phyloP scores from a whole-genome alignment of 2,113 vertebrate genomes.

The Rhinopomastus cyanomelas region DNA sequence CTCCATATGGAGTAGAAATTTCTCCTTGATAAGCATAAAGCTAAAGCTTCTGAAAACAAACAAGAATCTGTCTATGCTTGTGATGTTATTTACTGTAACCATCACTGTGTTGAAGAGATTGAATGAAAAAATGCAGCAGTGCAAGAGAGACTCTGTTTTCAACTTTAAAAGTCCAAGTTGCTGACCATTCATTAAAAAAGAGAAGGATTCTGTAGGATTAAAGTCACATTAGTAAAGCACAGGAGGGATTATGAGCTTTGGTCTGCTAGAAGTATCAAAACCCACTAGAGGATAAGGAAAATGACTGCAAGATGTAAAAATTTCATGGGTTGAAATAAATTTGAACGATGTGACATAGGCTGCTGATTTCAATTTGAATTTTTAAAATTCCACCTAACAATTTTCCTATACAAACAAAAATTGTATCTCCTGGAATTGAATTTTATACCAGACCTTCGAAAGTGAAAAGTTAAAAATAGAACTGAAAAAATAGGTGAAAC shows the following conservation, averaged over 20 bases:
- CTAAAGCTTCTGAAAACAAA: neutral
- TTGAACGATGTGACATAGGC: neutral
- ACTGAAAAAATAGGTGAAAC: neutral
- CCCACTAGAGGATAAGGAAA: neutral
- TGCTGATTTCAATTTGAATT: slow-evolving; percentile 5
- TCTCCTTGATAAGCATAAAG: neutral
- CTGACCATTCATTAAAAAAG: neutral
- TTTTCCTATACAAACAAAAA: neutral
- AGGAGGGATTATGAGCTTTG: neutral
- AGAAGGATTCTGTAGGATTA: neutral
- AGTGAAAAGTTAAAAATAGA: slow-evolving; percentile 26
- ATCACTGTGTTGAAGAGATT: neutral
- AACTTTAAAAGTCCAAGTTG: neutral
- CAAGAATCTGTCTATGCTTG: neutral
- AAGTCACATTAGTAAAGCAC: neutral
- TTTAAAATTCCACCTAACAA: neutral
- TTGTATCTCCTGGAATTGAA: neutral
- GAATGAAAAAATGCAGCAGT: neutral
- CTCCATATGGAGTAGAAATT: neutral
- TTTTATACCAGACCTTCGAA: neutral
- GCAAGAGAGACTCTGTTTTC: neutral
- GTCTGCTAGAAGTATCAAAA: neutral
- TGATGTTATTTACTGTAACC: neutral
- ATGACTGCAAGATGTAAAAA: neutral
- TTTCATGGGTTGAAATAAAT: neutral